phyloP scores from a whole-genome alignment of 2,888 invertebrate genomes.

The Acholoe squamosa region DNA sequence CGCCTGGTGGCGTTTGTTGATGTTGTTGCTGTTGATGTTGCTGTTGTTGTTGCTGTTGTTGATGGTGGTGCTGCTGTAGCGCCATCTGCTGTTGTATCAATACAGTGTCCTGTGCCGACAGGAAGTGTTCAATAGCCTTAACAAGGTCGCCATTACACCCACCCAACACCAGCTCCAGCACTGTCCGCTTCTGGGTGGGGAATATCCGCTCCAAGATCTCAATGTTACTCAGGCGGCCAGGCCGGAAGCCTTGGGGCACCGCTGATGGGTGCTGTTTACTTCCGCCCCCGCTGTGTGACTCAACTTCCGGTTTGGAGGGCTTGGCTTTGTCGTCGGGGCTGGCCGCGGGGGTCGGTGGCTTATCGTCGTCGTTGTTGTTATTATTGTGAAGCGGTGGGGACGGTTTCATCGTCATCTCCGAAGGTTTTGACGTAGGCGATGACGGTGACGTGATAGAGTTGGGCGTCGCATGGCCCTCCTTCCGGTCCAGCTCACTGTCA shows the following conservation, averaged over 20 bases:
- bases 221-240: constrained; percentile 85
- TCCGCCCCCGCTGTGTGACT: neutral
- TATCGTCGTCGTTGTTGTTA: constrained; percentile 31
- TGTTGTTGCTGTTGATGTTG: constrained; percentile 34
- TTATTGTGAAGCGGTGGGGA: neutral
- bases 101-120: constrained; percentile 83
- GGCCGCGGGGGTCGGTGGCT: neutral
- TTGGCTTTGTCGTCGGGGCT: neutral
- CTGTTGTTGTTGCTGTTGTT: constrained; percentile 43
- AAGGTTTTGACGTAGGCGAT: neutral
- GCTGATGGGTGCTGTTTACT: constrained; percentile 61
- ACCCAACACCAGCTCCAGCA: constrained; percentile 94
- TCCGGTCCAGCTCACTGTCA: constrained; percentile 35
- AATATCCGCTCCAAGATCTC: constrained; percentile 95
- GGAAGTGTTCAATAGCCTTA: constrained; percentile 94
- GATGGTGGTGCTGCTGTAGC: constrained; percentile 51
- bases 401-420: neutral
- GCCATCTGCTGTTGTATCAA: constrained; percentile 75
- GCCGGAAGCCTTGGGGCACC: constrained; percentile 79
- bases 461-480: neutral
- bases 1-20: neutral
- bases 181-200: constrained; percentile 92
- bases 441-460: neutral
- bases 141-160: constrained; percentile 95
- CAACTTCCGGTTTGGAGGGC: neutral